phyloP scores from a whole-genome alignment of 2,888 invertebrate species.

The Leptopilina syphax region DNA sequence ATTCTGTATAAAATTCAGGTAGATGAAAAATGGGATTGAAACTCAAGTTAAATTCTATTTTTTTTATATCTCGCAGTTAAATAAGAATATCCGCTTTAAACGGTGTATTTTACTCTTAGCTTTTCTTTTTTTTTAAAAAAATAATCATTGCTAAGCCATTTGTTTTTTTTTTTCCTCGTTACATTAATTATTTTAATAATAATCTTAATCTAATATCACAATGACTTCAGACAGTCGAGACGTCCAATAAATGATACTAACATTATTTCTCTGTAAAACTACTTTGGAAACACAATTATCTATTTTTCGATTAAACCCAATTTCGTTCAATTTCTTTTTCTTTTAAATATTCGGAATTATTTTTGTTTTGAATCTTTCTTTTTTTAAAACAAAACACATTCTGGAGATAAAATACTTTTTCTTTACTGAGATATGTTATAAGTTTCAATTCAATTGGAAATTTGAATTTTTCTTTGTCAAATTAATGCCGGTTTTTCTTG shows the following conservation, averaged over 20 bases:
- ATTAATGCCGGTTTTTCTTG: neutral
- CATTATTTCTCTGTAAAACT: conserved; percentile 16
- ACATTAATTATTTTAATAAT: conserved; percentile 46
- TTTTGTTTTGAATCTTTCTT: neutral
- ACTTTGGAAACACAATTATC: conserved; percentile 18
- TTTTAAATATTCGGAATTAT: too few species aligned
- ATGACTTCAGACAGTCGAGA: conserved; percentile 73
- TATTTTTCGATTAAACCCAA: neutral
- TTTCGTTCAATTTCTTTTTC: neutral
- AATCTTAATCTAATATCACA: conserved; percentile 74
- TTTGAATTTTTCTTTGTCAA: neutral
- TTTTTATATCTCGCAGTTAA: conserved; percentile 50
- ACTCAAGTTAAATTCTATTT: conserved; percentile 41
- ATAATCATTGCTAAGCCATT: conserved; percentile 62
- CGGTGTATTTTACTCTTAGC: conserved; percentile 45
- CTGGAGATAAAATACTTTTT: neutral
- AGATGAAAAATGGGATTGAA: conserved; percentile 42
- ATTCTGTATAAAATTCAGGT: conserved; percentile 27
- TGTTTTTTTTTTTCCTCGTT: conserved; percentile 42
- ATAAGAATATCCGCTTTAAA: conserved; percentile 45
- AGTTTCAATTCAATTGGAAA: neutral
- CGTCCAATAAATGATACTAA: conserved; percentile 66
- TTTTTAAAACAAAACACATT: neutral
- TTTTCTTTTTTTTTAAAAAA: conserved; percentile 56
- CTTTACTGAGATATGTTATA: conserved; percentile 35